These are phyloP conservation scores for Ochropacha duplaris DNA, from an alignment of 2,888 invertebrate genomes.

Conservation along the genomic window DNA sequence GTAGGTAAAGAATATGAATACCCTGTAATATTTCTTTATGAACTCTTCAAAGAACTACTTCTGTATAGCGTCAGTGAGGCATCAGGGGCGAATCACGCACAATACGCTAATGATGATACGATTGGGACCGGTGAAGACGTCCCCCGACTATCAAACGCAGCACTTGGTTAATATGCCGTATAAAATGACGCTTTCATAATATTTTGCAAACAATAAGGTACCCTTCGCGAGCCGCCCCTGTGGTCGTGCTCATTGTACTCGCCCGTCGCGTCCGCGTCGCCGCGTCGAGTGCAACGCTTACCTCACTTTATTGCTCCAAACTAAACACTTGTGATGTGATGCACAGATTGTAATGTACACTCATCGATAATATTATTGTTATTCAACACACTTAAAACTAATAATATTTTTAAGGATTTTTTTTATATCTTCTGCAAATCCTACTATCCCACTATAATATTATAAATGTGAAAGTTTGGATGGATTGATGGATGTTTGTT, in stretches of 20 bases:
- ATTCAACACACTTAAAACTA: neutral
- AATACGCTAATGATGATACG: conserved; percentile 76
- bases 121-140: conserved; percentile 68
- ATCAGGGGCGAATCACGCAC: conserved; percentile 44
- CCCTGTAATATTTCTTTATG: neutral
- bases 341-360: conserved; percentile 16
- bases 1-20: no score
- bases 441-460: no score
- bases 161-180: conserved; percentile 75
- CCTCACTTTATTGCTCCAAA: conserved; percentile 24
- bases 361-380: neutral
- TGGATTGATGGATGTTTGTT: no score
- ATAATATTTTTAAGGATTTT: neutral
- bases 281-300: conserved; percentile 65
- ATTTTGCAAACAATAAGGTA: conserved; percentile 80
- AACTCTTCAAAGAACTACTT: conserved; percentile 5
- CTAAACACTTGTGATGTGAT: conserved; percentile 48
- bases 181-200: conserved; percentile 82
- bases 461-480: no score
- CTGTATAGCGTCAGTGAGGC: conserved; percentile 24
- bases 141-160: conserved; percentile 77
- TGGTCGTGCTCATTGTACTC: conserved; percentile 48
- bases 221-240: conserved; percentile 60
- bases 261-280: no score
- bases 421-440: neutral